These are phyloP conservation scores for Sylvicapra grimmia DNA, from an alignment of 2,113 vertebrate genomes.

Conservation along the genomic window DNA sequence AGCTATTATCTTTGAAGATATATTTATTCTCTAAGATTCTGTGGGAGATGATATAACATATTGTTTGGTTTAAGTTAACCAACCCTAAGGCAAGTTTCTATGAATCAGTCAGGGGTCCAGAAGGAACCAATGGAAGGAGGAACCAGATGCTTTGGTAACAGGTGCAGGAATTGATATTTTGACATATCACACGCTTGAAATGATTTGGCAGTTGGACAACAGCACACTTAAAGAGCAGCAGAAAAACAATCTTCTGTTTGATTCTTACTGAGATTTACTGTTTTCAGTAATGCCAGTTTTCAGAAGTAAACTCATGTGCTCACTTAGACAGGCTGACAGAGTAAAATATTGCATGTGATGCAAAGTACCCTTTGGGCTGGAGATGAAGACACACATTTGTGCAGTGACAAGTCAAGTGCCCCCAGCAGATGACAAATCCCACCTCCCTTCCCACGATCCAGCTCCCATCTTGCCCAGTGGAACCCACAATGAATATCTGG, in stretches of 20 bases:
- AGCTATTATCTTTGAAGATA: neutral
- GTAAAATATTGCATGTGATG: conserved; percentile 75
- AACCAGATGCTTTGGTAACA: neutral
- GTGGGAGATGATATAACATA: neutral
- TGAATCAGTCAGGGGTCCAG: neutral
- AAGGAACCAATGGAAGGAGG: neutral
- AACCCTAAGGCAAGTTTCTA: neutral
- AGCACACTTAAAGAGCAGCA: conserved; percentile 70
- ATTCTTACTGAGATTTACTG: conserved; percentile 76
- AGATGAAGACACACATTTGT: conserved; percentile 66
- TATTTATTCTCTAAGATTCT: neutral
- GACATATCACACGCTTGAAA: neutral
- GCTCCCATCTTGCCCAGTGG: conserved; percentile 44
- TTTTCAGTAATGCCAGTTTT: conserved; percentile 77
- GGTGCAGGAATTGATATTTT: neutral
- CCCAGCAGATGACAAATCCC: conserved; percentile 27
- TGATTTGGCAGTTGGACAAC: conserved; percentile 43
- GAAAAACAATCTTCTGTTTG: conserved; percentile 71
- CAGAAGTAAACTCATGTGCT: conserved; percentile 78
- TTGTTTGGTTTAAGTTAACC: neutral
- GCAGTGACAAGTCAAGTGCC: conserved; percentile 52
- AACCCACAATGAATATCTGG: conserved; percentile 56
- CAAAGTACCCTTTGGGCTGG: conserved; percentile 69
- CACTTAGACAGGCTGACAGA: conserved; percentile 77
- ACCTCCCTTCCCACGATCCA: conserved; percentile 13